Evolutionary conservation across 1,140 invertebrate genomes (phyloP), one percentile per base, ranked within the genome.

Genomic region (Nasonia giraulti): DNA sequence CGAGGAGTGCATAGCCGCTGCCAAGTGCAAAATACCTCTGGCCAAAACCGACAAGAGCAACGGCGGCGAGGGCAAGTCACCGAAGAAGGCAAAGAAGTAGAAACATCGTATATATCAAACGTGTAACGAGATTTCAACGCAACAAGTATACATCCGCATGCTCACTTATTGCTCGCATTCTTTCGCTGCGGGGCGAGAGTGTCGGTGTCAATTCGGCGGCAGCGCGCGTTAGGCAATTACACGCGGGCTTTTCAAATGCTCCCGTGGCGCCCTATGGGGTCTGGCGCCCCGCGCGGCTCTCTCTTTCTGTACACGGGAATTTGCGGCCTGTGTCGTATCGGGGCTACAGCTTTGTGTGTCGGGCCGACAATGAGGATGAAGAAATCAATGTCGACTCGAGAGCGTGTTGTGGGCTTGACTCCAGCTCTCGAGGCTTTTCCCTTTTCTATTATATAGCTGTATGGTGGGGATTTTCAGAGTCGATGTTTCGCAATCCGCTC

Each of bases 291-390:
- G n/a, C 17, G 17, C 27, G 20, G 33, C 33, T 37, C 33, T 37
- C 33, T 37, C 20, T 62, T n/a, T 62, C 6, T 44, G 8, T 44
- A 62, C 74, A 76, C 50, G 74, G 74, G 74, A 78, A 78, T 78
- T 47, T 50, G 55, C 55, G 55, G 55, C 47, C 3, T 50, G 47
- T 2, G 40, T 12, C 50, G 17, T 4, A 11, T 1, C 27, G 27
- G 27, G 27, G 27, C 27, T 27, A 7, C 47, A 68, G 37, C n/a
- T 69, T 44, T 73, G 66, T 71, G 17, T 71, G 17, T 10, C 40
- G 69, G n/a, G 55, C 33, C 37, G 69, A 81, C 80, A 50, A 73
- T 74, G 68, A 44, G 40, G 50, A 81, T 81, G 68, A 73, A 73
- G 55, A 81, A 81, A 81, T 81, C 80, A 81, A 81, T 47, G 80